These are phyloP conservation scores for Thereuonema tuberculata DNA, from an alignment of 1,140 invertebrate species.

Conservation along the genomic window DNA sequence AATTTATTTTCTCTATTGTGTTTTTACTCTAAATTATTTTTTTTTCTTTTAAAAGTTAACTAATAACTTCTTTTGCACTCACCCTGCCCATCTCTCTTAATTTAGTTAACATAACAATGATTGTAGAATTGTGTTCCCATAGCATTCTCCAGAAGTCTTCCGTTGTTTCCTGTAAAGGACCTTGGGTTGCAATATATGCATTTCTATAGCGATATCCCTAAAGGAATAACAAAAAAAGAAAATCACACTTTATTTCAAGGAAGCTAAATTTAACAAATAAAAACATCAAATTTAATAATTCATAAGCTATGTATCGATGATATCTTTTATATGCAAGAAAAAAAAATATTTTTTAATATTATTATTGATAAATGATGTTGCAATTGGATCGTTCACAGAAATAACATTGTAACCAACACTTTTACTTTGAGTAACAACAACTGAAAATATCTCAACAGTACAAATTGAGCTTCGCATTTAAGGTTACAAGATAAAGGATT, in stretches of 20 bases:
- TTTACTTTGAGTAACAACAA: not conserved
- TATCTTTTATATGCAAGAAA: too few species aligned
- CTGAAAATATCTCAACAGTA: too few species aligned
- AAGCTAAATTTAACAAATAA: not conserved
- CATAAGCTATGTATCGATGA: not conserved
- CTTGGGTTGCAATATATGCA: conserved; percentile 97
- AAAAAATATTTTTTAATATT: too few species aligned
- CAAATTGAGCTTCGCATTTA: too few species aligned
- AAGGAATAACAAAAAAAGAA: conserved; percentile 42
- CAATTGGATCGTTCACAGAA: too few species aligned
- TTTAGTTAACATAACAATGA: conserved; percentile 97
- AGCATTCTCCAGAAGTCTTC: conserved; percentile 99
- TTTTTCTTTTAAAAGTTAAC: too few species aligned
- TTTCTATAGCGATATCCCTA: conserved; percentile 53
- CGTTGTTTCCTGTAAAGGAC: conserved; percentile 84
- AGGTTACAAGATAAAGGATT: too few species aligned
- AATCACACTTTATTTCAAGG: not conserved
- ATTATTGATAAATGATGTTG: too few species aligned
- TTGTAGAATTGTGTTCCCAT: conserved; percentile 99
- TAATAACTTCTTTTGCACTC: too few species aligned
- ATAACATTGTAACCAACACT: not conserved
- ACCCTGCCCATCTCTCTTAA: conserved; percentile 91
- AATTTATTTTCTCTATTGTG: too few species aligned
- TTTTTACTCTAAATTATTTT: too few species aligned
- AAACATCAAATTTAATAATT: not conserved